A percentile compares a stretch with the other conserved stretches of the same genome.
phyloP scores from a whole-genome alignment of 1,140 invertebrate species.

The Eurytemora carolleeae region DNA sequence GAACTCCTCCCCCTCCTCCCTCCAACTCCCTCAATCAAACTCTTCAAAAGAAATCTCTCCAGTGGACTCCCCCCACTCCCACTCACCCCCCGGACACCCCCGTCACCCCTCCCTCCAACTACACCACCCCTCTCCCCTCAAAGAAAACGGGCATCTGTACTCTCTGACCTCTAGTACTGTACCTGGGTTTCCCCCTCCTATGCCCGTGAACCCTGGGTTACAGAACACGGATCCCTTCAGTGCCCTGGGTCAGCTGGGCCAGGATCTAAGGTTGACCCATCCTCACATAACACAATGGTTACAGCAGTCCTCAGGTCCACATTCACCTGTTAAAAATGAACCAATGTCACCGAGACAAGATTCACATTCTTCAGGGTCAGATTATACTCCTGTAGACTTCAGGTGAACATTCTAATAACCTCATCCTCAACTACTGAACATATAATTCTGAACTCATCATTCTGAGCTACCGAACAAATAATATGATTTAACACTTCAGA shows the following conservation, averaged over 20 bases:
- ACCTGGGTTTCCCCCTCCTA: neutral
- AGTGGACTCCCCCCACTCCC: neutral
- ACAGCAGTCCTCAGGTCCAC: constrained; percentile 2
- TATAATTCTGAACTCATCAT: too few species aligned
- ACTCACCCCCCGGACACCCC: neutral
- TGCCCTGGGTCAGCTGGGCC: neutral
- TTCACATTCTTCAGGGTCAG: neutral
- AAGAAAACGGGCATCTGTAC: neutral
- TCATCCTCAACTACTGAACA: too few species aligned
- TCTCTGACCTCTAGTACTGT: neutral
- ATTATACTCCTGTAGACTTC: constrained; percentile 7
- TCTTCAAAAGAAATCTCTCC: neutral
- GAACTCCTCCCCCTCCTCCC: neutral
- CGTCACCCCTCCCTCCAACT: neutral
- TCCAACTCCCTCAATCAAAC: neutral
- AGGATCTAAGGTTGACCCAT: constrained; percentile 1
- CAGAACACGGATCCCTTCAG: neutral
- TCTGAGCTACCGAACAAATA: too few species aligned
- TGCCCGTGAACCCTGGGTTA: neutral
- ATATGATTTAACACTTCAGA: too few species aligned
- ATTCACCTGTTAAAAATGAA: constrained; percentile 12
- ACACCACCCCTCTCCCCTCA: neutral
- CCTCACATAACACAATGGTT: constrained; percentile 14
- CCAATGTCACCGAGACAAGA: constrained; percentile 8
- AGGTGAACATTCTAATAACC: too few species aligned